Base-by-base conservation (phyloP, 2,888 invertebrate genomes). In the Sminthurides aquaticus region DNA sequence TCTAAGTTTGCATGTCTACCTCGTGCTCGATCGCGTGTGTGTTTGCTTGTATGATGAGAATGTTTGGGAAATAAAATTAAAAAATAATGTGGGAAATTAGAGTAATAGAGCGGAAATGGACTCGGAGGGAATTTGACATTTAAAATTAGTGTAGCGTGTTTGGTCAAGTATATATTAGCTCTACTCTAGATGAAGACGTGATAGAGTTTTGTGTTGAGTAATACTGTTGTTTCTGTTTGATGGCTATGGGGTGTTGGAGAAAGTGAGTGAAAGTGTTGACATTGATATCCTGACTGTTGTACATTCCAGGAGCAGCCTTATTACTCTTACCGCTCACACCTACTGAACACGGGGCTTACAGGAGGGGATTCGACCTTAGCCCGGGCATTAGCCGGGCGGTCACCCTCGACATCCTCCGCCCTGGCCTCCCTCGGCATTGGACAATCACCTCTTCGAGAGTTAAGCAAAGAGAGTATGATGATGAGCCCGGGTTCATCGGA, bases 281-380 rank as follows among this genome's bases (percentile, higher is more conserved):
- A n/a, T n/a, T n/a, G n/a, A n/a, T n/a, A n/a, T n/a, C n/a, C n/a
- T n/a, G n/a, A n/a, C n/a, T n/a, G n/a, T n/a, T n/a, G n/a, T n/a
- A n/a, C n/a, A n/a, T 52, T 52, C 18, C 75, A 79, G 76, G 79
- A 79, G 63, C 76, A 77, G 65, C 77, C 79, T 65, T 77, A 77
- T 71, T 78, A 78, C 71, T 77, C 78, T 66, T 86, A 87, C 71
- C 83, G 87, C 71, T 83, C 86, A 65, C 86, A 86, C 64, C 79
- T 87, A n/a, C 67, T 67, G 25, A 48, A 49, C 24, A 72, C 67
- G 57, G 73, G 72, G 59, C 63, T 73, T 49, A 73, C 69, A 28
- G 73, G 71, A 57, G 84, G 86, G 43, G 83, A 84, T 73, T 74
- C 75, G n/a, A 87, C 87, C 1, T 78, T 87, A 65, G 87, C 87